Conservation (phyloP, 2,888 invertebrate genomes). For the Synergus itoensis region DNA sequence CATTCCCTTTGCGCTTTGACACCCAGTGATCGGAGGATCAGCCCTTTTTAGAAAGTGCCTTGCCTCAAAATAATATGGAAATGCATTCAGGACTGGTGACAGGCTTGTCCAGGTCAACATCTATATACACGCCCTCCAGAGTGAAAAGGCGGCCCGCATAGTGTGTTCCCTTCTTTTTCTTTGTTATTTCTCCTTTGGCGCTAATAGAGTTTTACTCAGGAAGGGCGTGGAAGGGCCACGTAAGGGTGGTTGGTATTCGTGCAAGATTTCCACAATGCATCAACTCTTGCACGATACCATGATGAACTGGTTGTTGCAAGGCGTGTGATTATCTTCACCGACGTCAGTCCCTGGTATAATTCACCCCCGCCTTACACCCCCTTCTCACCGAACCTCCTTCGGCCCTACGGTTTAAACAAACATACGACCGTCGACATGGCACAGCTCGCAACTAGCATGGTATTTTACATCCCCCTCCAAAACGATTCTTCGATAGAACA, state of each 20-base stretch:
- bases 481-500: slow-evolving; percentile 58
- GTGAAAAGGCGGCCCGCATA: background rate
- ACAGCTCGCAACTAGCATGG: slow-evolving; percentile 51
- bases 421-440: slow-evolving; percentile 56
- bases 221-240: slow-evolving; percentile 50
- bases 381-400: slow-evolving; percentile 47
- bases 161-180: slow-evolving; percentile 24
- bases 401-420: slow-evolving; percentile 58
- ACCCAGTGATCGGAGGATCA: slow-evolving; percentile 6
- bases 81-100: slow-evolving; percentile 19
- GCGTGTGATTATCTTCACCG: slow-evolving; percentile 73
- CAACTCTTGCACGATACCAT: slow-evolving; percentile 69
- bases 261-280: slow-evolving; percentile 69
- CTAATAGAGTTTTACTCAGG: slow-evolving; percentile 65
- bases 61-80: slow-evolving; percentile 24
- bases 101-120: slow-evolving; percentile 14
- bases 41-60: slow-evolving; percentile 2
- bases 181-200: slow-evolving; percentile 55
- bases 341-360: slow-evolving; percentile 70
- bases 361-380: slow-evolving; percentile 57
- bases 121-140: background rate
- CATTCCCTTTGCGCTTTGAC: slow-evolving; percentile 33
- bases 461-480: slow-evolving; percentile 52
- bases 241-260: slow-evolving; percentile 61
- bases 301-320: slow-evolving; percentile 72